Evolutionary conservation across 1,140 invertebrate species (phyloP).

Genomic region (Chymomyza costata): DNA sequence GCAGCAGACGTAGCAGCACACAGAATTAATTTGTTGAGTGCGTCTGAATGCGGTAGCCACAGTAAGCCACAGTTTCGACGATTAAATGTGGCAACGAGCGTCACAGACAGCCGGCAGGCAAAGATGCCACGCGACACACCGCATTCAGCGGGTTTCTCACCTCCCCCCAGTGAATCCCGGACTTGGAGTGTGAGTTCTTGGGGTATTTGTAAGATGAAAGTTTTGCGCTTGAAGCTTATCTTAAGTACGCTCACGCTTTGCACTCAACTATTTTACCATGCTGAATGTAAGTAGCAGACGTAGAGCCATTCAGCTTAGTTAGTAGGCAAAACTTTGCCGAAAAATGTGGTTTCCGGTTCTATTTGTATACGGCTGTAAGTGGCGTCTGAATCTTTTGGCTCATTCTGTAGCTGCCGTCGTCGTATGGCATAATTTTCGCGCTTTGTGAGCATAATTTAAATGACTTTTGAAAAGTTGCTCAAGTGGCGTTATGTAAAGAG

Average conservation of each 20-base stretch:
- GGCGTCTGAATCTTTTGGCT: constrained; percentile 48
- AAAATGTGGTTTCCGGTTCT: constrained; percentile 63
- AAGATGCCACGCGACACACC: no score
- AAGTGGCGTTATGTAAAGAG: constrained; percentile 49
- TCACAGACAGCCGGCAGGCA: no score
- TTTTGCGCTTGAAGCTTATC: constrained; percentile 65
- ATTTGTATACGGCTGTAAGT: constrained; percentile 49
- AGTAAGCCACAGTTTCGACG: constrained; percentile 4
- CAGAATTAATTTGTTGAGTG: constrained; percentile 71
- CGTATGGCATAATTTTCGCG: constrained; percentile 67
- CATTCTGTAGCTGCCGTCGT: constrained; percentile 18
- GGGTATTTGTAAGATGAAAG: constrained; percentile 68
- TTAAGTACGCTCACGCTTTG: constrained; percentile 70
- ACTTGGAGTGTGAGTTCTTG: no score
- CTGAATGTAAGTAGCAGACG: constrained; percentile 8
- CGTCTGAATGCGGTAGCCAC: constrained; percentile 9
- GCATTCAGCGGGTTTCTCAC: no score
- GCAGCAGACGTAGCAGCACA: constrained; percentile 32
- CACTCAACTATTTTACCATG: constrained; percentile 59
- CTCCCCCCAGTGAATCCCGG: no score
- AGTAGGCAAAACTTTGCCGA: constrained; percentile 65
- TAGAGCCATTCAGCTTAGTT: constrained; percentile 20
- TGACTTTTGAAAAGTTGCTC: constrained; percentile 71
- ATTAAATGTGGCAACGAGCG: not conserved
- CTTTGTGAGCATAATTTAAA: constrained; percentile 71